Evolutionary conservation across 2,797 vertebrate genomes (phyloP).

Genomic region (Falco rusticolus): DNA sequence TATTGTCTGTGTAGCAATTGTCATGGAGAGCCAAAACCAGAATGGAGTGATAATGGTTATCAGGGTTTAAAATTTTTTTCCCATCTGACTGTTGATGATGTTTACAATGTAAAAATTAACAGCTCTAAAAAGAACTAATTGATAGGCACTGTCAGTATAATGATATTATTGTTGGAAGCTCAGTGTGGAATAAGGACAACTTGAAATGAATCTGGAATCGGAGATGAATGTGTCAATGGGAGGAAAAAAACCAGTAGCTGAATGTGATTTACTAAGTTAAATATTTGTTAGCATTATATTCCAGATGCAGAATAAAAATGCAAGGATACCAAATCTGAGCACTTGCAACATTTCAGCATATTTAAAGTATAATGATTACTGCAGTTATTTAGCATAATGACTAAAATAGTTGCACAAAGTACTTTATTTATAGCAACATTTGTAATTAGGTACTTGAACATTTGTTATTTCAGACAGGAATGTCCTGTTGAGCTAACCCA

Average conservation of each 20-base stretch:
- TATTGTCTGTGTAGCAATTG: background rate
- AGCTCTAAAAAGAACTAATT: background rate
- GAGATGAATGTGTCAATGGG: background rate
- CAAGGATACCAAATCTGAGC: background rate
- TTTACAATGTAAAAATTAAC: slow-evolving; percentile 25
- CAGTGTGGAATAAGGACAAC: background rate
- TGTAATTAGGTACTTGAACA: slow-evolving; percentile 52
- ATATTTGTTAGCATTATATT: slow-evolving; percentile 26
- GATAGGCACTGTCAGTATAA: background rate
- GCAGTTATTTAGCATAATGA: slow-evolving; percentile 36
- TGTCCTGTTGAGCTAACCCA: slow-evolving; percentile 41
- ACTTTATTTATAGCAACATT: slow-evolving; percentile 55
- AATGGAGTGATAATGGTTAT: background rate
- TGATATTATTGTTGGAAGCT: background rate
- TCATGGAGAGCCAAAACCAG: background rate
- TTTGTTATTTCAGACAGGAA: slow-evolving; percentile 50
- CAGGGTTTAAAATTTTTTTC: background rate
- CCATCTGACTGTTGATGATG: background rate
- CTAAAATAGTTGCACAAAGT: slow-evolving; percentile 53
- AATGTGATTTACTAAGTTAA: slow-evolving; percentile 3
- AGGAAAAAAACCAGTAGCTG: background rate
- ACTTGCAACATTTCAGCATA: slow-evolving; percentile 7
- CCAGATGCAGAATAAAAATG: slow-evolving; percentile 23
- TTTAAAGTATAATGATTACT: slow-evolving; percentile 43
- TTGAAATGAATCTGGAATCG: background rate